These are phyloP conservation scores for Microcebus jonahi DNA, from an alignment of 2,113 vertebrate genomes.

Conservation along the genomic window DNA sequence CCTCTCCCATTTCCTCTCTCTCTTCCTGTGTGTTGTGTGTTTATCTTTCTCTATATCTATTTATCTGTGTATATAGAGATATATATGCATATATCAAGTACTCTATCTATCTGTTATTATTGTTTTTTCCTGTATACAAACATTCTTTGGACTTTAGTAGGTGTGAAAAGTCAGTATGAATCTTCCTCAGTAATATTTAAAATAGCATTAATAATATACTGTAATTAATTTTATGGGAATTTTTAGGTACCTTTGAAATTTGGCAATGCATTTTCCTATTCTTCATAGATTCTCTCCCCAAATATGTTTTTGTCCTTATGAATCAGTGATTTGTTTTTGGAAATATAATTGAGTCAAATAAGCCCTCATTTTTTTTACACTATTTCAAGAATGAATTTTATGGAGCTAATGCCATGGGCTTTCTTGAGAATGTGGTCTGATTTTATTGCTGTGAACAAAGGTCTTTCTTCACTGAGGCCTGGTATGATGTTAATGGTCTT, in stretches of 20 bases:
- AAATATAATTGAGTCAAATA: slow-evolving; percentile 32
- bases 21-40: background rate
- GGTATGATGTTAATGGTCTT: background rate
- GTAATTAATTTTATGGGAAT: slow-evolving; percentile 19
- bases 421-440: background rate
- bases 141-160: background rate
- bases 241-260: slow-evolving; percentile 42
- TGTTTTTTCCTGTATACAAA: background rate
- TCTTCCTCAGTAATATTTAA: background rate
- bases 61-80: no score
- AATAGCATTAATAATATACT: slow-evolving; percentile 53
- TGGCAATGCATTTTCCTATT: background rate
- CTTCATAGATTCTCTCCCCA: slow-evolving; percentile 30
- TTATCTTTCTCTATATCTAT: background rate
- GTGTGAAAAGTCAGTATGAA: background rate
- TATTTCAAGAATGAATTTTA: slow-evolving; percentile 33
- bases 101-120: background rate
- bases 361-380: slow-evolving; percentile 43
- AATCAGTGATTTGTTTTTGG: slow-evolving; percentile 56
- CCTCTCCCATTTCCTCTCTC: background rate
- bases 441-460: background rate
- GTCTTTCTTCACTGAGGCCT: background rate
- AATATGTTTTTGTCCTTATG: background rate
- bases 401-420: background rate
- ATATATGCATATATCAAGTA: background rate